Evolutionary conservation across 2,888 invertebrate species (phyloP), one percentile per base, ranked within the genome.

Genomic region (Pollenia angustigena): DNA sequence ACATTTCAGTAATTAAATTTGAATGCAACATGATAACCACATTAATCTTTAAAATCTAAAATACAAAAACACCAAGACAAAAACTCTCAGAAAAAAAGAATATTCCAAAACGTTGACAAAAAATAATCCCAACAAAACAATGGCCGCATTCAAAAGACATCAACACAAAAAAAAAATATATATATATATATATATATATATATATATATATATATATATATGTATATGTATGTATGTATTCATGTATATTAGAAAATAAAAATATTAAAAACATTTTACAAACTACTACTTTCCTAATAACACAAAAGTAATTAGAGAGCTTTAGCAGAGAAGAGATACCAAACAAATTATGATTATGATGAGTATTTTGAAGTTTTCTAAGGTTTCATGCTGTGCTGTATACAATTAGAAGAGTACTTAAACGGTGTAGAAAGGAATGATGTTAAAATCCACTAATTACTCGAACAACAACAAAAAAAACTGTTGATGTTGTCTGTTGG

Each of bases 21-120:
- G 66, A 87, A 72, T 90, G 89, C 88, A 90, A 89, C 89, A 89
- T 89, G 89, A 90, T 85, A 89, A 89, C 89, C 86, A 87, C 89
- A 89, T 89, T 89, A 89, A 89, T 89, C 89, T 88, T 74, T 74
- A 85, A 81, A 81, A 82, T 80, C 66, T 87, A 81, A 78, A 76
- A 76, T 58, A 69, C 75, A 69, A 75, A n/a, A 76, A 62, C 32
- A 60, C 23, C 71, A 44, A 72, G 12, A 54, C 56, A 75, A 85
- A 74, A 68, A 16, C 32, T 32, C 32, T 32, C 32, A 32, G 1
- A 14, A 6, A 48, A 81, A 71, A 83, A 82, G 52, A 71, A 18
- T 23, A 12, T 10, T 50, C 83, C 50, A 48, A 74, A 81, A 81
- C 87, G 78, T 87, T 87, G 66, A 74, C 80, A 72, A 75, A 69